phyloP scores from a whole-genome alignment of 2,888 invertebrate species.

The Periphyllus acericola region DNA sequence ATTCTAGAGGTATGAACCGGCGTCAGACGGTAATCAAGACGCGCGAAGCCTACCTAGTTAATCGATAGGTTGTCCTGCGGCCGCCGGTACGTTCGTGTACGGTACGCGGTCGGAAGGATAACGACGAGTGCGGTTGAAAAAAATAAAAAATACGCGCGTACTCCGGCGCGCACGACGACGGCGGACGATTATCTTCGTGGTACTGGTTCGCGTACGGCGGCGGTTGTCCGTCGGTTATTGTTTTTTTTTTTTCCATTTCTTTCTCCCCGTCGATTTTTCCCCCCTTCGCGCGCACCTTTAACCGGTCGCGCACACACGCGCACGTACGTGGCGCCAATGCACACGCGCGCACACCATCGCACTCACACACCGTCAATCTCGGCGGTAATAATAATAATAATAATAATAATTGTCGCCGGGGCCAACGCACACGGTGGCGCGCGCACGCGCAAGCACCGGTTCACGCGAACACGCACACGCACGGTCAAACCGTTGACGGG shows the following conservation, averaged over 20 bases:
- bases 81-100: too few species aligned
- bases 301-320: too few species aligned
- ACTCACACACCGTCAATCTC: neutral
- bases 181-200: too few species aligned
- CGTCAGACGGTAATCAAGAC: too few species aligned
- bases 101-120: too few species aligned
- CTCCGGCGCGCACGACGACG: too few species aligned
- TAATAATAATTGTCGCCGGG: constrained; percentile 14
- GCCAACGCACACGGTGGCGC: neutral
- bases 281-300: neutral
- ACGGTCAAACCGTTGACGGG: neutral
- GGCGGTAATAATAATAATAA: constrained; percentile 6
- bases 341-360: too few species aligned
- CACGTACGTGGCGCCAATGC: neutral
- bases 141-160: too few species aligned
- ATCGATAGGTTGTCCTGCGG: too few species aligned
- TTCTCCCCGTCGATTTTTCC: neutral
- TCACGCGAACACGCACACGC: neutral
- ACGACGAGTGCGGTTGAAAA: neutral
- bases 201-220: too few species aligned
- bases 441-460: neutral
- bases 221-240: neutral
- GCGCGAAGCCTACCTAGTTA: too few species aligned
- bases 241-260: neutral
- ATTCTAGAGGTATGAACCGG: too few species aligned